Base-by-base conservation (phyloP, 2,888 invertebrate species). In the Diplazon laetatorius region DNA sequence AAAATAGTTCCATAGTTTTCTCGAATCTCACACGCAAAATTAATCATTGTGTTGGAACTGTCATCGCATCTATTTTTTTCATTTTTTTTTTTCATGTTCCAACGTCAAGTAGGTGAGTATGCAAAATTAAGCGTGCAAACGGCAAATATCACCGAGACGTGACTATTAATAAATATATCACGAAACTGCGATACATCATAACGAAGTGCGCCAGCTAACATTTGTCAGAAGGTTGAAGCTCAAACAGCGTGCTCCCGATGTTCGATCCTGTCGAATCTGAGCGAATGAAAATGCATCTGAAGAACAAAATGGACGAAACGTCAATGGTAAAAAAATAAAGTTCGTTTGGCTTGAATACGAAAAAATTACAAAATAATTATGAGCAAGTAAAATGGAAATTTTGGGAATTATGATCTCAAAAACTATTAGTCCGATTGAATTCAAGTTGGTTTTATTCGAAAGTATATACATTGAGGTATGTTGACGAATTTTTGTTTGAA, bases 261-360 rank as follows among this genome's bases (percentile, higher is more conserved):
- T 20, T 35, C 22, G 22, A 52, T 22, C 50, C 39, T 22, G 22
- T 52, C n/a, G 14, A 14, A 35, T 55, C 30, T 18, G n/a, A 39
- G 37, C 6, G 18, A 37, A 62, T 69, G 14, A 72, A 72, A 63
- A 52, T 39, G 22, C 22, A 30, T 57, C 63, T n/a, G 18, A 62
- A 20, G 12, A 62, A 73, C 9, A 69, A 68, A 37, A 39, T 63
- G 62, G 42, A 60, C 50, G 57, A 77, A 69, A 20, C 25, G 35
- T 39, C 30, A 4, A 8, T 2, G 5, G 16, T 10, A 37, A 63
- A 68, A 72, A 60, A 22, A n/a, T n/a, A n/a, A 30, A 42, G 63
- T n/a, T 35, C 20, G 30, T 37, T 8, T 65, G 1, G n/a, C 10
- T 35, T 16, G 35, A 35, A 10, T 18, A 46, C 22, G 55, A 50